phyloP scores from a whole-genome alignment of 2,113 vertebrate species.

The Chelonoidis abingdonii region DNA sequence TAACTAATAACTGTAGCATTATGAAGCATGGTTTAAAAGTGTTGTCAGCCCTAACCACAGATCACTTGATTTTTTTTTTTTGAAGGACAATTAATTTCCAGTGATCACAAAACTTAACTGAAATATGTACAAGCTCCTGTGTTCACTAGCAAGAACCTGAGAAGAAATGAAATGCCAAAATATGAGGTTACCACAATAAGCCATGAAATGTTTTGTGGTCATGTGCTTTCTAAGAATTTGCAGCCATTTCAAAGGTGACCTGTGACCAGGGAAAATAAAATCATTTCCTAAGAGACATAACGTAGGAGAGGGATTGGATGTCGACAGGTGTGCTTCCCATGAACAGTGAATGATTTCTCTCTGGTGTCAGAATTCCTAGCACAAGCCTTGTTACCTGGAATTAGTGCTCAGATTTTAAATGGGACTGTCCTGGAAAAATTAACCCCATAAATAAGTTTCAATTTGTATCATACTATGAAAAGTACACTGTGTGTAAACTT shows the following conservation, averaged over 20 bases:
- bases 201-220: neutral
- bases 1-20: neutral
- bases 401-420: slow-evolving; percentile 11
- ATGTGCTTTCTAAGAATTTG: neutral
- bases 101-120: neutral
- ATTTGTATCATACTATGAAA: neutral
- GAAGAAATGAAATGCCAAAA: slow-evolving; percentile 30
- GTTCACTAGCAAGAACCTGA: slow-evolving; percentile 20
- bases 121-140: neutral
- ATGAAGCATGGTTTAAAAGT: neutral
- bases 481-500: neutral
- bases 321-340: slow-evolving; percentile 17
- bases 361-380: slow-evolving; percentile 31
- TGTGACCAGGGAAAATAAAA: slow-evolving; percentile 41
- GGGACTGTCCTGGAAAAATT: slow-evolving; percentile 30
- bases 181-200: slow-evolving; percentile 56
- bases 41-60: neutral
- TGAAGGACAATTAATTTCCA: slow-evolving; percentile 40
- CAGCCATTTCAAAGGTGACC: slow-evolving; percentile 19
- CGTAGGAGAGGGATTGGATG: slow-evolving; percentile 18
- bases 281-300: slow-evolving; percentile 20
- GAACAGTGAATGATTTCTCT: slow-evolving; percentile 51
- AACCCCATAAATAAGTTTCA: neutral
- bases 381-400: slow-evolving; percentile 39
- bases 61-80: neutral